These are phyloP conservation scores for Venustaconcha ellipsiformis DNA, from an alignment of 1,140 invertebrate genomes.

Conservation along the genomic window DNA sequence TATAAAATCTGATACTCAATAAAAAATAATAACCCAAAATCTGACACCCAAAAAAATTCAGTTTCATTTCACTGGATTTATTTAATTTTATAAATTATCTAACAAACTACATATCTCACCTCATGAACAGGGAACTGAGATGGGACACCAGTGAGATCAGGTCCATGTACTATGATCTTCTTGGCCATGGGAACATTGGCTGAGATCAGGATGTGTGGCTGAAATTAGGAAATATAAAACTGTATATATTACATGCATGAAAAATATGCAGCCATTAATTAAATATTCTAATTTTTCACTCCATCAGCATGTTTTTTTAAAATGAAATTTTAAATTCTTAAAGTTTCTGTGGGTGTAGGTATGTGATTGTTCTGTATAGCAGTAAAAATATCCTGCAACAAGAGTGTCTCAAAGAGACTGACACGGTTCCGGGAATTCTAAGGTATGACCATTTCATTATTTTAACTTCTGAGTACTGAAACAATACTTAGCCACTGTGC, in stretches of 20 bases:
- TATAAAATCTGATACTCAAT: not conserved
- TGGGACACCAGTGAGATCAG: slow-evolving; percentile 93
- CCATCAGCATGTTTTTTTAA: no score
- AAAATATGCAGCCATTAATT: no score
- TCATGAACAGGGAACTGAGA: slow-evolving; percentile 99
- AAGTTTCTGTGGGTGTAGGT: no score
- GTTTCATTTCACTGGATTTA: not conserved
- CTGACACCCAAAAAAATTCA: not conserved
- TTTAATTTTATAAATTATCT: not conserved
- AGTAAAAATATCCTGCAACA: no score
- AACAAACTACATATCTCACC: slow-evolving; percentile 38
- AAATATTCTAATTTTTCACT: no score
- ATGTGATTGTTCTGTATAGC: no score
- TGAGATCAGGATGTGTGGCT: slow-evolving; percentile 92
- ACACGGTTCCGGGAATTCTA: no score
- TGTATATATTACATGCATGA: no score
- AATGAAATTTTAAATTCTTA: not conserved
- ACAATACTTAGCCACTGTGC: not conserved
- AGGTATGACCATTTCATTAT: no score
- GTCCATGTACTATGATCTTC: slow-evolving; percentile 98
- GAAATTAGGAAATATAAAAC: slow-evolving; percentile 31
- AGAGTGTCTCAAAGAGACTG: no score
- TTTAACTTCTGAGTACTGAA: not conserved
- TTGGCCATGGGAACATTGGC: slow-evolving; percentile 99
- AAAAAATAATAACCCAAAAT: not conserved